Conservation (phyloP, 2,113 vertebrate genomes). For the Dissostichus mawsoni region DNA sequence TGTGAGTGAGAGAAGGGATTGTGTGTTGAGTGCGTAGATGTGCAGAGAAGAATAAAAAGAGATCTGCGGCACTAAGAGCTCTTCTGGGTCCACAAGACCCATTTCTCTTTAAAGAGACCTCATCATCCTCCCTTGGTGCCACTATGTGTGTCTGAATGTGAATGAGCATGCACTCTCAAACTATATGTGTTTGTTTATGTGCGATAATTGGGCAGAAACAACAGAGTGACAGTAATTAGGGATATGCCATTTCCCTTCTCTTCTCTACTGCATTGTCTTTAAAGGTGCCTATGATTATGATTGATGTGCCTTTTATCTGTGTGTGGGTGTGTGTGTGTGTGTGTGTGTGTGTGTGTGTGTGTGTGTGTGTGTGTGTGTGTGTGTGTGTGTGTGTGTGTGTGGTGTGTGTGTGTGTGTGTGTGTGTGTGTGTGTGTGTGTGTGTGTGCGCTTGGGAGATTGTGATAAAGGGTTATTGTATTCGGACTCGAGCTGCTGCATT, state of each 20-base stretch:
- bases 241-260: constrained; percentile 71
- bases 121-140: constrained; percentile 23
- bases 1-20: not conserved
- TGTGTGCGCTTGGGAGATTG: constrained; percentile 29
- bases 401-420: constrained; percentile 25
- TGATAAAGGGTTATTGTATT: constrained; percentile 73
- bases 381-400: constrained; percentile 23
- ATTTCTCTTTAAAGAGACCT: constrained; percentile 33
- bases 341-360: constrained; percentile 24
- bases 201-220: constrained; percentile 60
- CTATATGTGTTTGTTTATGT: constrained; percentile 34
- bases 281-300: constrained; percentile 78
- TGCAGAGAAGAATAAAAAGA: not conserved
- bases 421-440: constrained; percentile 16
- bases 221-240: constrained; percentile 74
- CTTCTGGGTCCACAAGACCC: constrained; percentile 29
- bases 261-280: constrained; percentile 73
- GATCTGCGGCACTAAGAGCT: constrained; percentile 23
- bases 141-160: not conserved
- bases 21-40: not conserved
- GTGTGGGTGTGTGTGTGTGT: constrained; percentile 21
- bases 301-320: constrained; percentile 75
- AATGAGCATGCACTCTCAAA: not conserved
- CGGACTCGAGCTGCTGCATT: constrained; percentile 68
- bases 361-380: constrained; percentile 22